A percentile compares a stretch with the other conserved stretches of the same genome.
phyloP scores from a whole-genome alignment of 1,140 invertebrate species.

The Drosophila pseudoananassae region DNA sequence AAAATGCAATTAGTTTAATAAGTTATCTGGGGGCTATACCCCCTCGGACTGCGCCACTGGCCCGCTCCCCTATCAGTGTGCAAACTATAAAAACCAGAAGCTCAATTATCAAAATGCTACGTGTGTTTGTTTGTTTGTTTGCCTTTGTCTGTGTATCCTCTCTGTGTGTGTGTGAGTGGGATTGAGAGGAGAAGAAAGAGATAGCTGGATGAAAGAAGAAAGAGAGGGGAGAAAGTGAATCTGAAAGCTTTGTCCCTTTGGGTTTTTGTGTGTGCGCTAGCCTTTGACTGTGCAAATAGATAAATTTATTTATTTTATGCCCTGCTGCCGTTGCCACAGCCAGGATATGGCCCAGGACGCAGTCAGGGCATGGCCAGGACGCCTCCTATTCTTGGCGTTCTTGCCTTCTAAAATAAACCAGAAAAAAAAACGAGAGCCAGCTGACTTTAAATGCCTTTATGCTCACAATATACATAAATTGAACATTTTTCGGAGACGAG shows the following conservation, averaged over 20 bases:
- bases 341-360: conserved; percentile 11
- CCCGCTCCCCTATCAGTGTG: conserved; percentile 56
- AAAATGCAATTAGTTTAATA: neutral
- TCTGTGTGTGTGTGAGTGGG: neutral
- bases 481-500: conserved; percentile 43
- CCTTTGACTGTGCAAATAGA: conserved; percentile 79
- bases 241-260: conserved; percentile 66
- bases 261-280: conserved; percentile 61
- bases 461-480: conserved; percentile 63
- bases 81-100: conserved; percentile 78
- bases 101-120: conserved; percentile 79
- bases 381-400: conserved; percentile 16
- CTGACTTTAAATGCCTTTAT: conserved; percentile 70
- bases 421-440: conserved; percentile 14
- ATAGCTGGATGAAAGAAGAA: neutral
- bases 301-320: conserved; percentile 81
- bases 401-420: conserved; percentile 34
- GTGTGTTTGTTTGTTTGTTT: conserved; percentile 59
- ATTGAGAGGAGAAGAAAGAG: neutral
- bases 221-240: neutral
- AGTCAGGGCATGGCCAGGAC: conserved; percentile 7
- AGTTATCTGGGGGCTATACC: neutral
- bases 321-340: conserved; percentile 44
- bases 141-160: conserved; percentile 28
- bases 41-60: neutral